Conservation (phyloP, 2,113 vertebrate species). For the Thunnus thynnus region DNA sequence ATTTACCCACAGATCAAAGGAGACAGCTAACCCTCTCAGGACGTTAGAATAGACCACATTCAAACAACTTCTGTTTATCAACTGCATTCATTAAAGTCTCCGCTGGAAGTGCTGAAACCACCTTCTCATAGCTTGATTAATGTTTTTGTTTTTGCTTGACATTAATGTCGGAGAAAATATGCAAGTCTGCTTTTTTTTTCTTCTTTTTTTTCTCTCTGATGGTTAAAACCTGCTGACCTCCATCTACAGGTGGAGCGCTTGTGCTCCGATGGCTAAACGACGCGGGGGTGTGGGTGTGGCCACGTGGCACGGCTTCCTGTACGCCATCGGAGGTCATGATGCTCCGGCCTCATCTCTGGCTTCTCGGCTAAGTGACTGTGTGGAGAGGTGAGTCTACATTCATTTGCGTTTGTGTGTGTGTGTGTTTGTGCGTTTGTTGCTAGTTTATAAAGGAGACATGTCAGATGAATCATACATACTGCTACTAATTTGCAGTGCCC, state of each 20-base stretch:
- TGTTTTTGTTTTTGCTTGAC: no score
- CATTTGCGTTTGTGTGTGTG: background rate
- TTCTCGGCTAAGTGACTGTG: conserved; percentile 95
- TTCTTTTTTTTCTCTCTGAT: background rate
- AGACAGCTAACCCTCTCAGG: conserved; percentile 46
- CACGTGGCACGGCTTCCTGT: conserved; percentile 96
- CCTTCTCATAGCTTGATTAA: background rate
- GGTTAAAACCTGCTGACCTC: conserved; percentile 79
- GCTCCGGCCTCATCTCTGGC: conserved; percentile 94
- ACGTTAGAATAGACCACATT: conserved; percentile 20
- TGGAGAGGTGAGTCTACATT: conserved; percentile 90
- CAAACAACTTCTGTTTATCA: conserved; percentile 29
- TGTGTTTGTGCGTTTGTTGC: conserved; percentile 1
- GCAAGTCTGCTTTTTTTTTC: background rate
- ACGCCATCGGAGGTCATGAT: conserved; percentile 97
- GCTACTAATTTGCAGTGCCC: background rate
- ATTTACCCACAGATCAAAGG: conserved; percentile 58
- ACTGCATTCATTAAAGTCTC: conserved; percentile 35
- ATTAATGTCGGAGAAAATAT: background rate
- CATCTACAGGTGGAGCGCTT: conserved; percentile 92
- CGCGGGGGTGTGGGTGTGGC: conserved; percentile 97
- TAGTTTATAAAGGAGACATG: background rate
- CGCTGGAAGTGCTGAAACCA: background rate
- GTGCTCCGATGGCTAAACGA: conserved; percentile 97
- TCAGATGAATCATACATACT: background rate